phyloP scores from a whole-genome alignment of 2,113 vertebrate species.

The Galemys pyrenaicus region DNA sequence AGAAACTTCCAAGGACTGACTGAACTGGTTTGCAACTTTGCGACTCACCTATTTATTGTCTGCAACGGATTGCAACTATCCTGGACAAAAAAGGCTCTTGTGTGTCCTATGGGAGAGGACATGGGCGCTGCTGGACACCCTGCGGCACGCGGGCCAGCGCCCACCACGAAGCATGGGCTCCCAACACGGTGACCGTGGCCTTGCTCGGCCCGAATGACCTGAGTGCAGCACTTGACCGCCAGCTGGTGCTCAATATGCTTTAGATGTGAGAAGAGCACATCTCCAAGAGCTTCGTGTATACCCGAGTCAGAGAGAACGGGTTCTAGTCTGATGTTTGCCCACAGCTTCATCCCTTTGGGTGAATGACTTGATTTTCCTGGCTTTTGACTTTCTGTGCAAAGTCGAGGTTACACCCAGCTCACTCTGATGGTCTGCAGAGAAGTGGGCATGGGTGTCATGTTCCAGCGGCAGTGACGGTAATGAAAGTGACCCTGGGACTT shows the following conservation, averaged over 20 bases:
- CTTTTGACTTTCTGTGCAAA: neutral
- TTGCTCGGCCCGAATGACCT: neutral
- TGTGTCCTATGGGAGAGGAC: neutral
- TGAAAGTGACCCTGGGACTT: neutral
- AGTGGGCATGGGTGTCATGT: neutral
- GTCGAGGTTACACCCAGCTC: neutral
- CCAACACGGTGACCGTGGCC: neutral
- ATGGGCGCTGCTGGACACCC: neutral
- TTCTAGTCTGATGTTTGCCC: neutral
- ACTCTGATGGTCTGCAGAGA: neutral
- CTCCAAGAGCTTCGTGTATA: no score
- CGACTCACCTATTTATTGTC: conserved; percentile 51
- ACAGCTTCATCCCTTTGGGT: neutral
- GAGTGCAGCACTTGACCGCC: neutral
- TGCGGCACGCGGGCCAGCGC: neutral
- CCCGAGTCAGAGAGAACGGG: neutral
- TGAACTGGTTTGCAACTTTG: conserved; percentile 72
- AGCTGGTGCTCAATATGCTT: neutral
- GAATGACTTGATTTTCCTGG: neutral
- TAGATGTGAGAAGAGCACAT: neutral
- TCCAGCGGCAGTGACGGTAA: neutral
- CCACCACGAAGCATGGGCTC: neutral
- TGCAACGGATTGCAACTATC: conserved; percentile 50
- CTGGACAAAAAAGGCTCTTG: neutral
- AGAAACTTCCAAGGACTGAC: conserved; percentile 59